A percentile compares a stretch with the other conserved stretches of the same genome.
These are phyloP conservation scores for Aptenodytes patagonicus DNA, from an alignment of 2,113 vertebrate species.

Conservation along the genomic window DNA sequence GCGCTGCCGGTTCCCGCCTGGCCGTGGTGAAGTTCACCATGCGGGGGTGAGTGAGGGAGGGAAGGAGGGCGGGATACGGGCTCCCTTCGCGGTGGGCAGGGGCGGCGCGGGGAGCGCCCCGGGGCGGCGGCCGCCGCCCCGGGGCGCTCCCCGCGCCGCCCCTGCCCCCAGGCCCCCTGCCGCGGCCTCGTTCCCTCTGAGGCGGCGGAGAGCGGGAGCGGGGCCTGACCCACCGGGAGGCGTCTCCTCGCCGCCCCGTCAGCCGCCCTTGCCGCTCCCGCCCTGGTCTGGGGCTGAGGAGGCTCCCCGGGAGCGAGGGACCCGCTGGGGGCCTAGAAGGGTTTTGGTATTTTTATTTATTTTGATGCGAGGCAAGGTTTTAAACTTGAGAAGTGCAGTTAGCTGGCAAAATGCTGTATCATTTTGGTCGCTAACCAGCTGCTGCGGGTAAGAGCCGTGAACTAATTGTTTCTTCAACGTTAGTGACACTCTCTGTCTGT, in stretches of 20 bases:
- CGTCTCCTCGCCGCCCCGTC: no score
- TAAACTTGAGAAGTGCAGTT: neutral
- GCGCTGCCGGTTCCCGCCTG: slow-evolving; percentile 89
- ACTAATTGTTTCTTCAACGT: neutral
- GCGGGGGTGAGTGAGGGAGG: slow-evolving; percentile 92
- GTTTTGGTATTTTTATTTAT: fast-evolving
- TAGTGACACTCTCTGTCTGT: fast-evolving
- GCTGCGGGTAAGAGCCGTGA: fast-evolving
- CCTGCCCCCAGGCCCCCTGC: no score
- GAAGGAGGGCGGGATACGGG: no score
- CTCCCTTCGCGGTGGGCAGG: no score
- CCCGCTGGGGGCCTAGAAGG: neutral
- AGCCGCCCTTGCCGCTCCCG: neutral
- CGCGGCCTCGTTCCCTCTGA: neutral
- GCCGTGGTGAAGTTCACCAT: slow-evolving; percentile 97
- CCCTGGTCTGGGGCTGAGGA: no score
- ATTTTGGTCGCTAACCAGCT: no score
- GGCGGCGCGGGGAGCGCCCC: no score
- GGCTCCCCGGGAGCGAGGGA: neutral
- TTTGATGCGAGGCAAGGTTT: neutral
- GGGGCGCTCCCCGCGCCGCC: no score
- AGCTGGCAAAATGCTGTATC: neutral
- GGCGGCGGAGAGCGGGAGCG: neutral
- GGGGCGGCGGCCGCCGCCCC: no score
- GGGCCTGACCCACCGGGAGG: neutral